phyloP scores from a whole-genome alignment of 2,797 vertebrate genomes.

The Macrochelys suwanniensis region DNA sequence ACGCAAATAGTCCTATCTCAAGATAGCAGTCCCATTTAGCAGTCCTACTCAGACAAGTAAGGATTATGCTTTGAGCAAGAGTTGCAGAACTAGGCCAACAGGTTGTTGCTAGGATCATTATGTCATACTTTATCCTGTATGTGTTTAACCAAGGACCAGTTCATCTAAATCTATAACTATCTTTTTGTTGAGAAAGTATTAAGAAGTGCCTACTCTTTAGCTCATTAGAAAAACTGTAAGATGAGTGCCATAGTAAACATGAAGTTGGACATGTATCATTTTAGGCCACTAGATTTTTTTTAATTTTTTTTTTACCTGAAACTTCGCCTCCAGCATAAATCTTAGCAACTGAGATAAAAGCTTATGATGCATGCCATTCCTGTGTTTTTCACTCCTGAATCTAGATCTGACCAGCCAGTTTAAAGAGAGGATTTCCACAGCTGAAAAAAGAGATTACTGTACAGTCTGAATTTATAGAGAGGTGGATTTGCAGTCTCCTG shows the following conservation, averaged over 20 bases:
- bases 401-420: constrained; percentile 35
- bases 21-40: neutral
- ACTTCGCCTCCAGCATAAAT: constrained; percentile 66
- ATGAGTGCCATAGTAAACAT: constrained; percentile 52
- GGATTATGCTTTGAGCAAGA: neutral
- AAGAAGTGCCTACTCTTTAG: neutral
- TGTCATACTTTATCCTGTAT: neutral
- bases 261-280: constrained; percentile 18
- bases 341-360: constrained; percentile 55
- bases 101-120: neutral
- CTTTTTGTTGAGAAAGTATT: neutral
- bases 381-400: constrained; percentile 41
- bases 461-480: neutral
- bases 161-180: neutral
- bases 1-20: neutral
- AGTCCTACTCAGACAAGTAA: neutral
- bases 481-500: constrained; percentile 2
- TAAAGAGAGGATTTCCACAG: constrained; percentile 42
- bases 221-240: neutral
- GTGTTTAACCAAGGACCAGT: neutral
- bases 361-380: constrained; percentile 57
- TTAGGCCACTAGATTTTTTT: constrained; percentile 53
- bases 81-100: neutral
- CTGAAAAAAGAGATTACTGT: neutral
- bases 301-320: constrained; percentile 68